Evolutionary conservation across 2,113 vertebrate genomes (phyloP), one percentile per base, ranked within the genome.

Genomic region (Colinus virginianus): DNA sequence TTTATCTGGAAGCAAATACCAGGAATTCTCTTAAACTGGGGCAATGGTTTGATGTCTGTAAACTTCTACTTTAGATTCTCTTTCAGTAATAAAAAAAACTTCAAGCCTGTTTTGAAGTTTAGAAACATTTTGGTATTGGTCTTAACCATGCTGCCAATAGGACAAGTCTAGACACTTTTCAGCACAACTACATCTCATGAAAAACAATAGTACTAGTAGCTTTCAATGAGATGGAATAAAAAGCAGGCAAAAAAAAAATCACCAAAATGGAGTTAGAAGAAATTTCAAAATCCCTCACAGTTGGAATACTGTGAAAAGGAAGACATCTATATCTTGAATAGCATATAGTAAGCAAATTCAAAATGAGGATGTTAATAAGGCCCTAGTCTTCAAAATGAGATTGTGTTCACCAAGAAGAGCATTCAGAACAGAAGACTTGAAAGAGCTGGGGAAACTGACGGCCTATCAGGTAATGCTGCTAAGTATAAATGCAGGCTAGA

Each of bases 51-150:
- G 64, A 79, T 63, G 63, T 19, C 13, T 6, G 2, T 59, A 91
- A 92, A 45, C 21, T 36, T 28, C 36, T n/a, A 63, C 22, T 16
- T 9, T 46, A 49, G 40, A 62, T 17, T 51, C 18, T 58, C 30
- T 75, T 69, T 69, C 11, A 70, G 7, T n/a, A 20, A 11, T 55
- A 75, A 71, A 64, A 71, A 34, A 51, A 13, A 20, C 7, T 25
- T 51, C 14, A 34, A 85, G 30, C 30, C 23, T 77, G 23, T 51
- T 93, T 58, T 64, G 45, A 64, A 66, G 15, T 94, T 81, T 84
- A 36, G 92, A 94, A 95, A 59, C 80, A 80, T 34, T 77, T 74
- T 67, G 17, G 34, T 70, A 86, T 83, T 80, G 69, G 19, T 26
- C 79, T 85, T n/a, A 69, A 25, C n/a, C 40, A 30, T 61, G 26